phyloP scores from a whole-genome alignment of 1,140 invertebrate species.

The Cydia strobilella region DNA sequence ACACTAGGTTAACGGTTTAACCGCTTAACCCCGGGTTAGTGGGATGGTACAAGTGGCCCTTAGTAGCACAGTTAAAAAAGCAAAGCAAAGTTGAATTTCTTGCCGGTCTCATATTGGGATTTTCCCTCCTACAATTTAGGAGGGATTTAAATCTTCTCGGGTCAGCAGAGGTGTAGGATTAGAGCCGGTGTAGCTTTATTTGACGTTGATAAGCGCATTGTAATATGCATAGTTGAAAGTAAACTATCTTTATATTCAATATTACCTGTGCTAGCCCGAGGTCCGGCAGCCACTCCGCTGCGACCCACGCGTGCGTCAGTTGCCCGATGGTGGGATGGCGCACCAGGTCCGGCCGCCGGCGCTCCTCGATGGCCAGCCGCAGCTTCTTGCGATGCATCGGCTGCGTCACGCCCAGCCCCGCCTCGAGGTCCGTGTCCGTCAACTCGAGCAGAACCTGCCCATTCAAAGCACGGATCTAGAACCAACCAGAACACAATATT shows the following conservation, averaged over 20 bases:
- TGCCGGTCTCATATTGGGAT: no score
- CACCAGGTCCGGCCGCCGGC: conserved; percentile 90
- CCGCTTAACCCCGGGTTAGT: no score
- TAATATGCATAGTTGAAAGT: no score
- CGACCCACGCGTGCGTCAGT: conserved; percentile 94
- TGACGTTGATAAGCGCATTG: no score
- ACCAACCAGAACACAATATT: conserved; percentile 80
- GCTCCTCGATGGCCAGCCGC: conserved; percentile 95
- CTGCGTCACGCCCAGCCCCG: conserved; percentile 92
- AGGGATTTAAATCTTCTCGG: no score
- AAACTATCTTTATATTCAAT: neutral
- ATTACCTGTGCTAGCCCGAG: conserved; percentile 89
- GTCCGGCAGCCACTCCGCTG: conserved; percentile 94
- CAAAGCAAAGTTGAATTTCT: no score
- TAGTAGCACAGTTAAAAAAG: no score
- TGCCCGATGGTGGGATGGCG: conserved; percentile 92
- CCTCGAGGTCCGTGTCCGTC: conserved; percentile 92
- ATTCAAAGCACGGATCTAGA: conserved; percentile 83
- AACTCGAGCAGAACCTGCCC: conserved; percentile 92
- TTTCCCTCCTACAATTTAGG: no score
- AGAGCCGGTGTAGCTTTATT: no score
- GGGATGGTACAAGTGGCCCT: no score
- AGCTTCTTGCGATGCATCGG: conserved; percentile 96
- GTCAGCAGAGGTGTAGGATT: no score
- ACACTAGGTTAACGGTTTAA: no score